Percentiles rank a stretch among this genome's conserved stretches.
Conservation (phyloP, 2,797 vertebrate species). For the Ptychobarbus kaznakovi region DNA sequence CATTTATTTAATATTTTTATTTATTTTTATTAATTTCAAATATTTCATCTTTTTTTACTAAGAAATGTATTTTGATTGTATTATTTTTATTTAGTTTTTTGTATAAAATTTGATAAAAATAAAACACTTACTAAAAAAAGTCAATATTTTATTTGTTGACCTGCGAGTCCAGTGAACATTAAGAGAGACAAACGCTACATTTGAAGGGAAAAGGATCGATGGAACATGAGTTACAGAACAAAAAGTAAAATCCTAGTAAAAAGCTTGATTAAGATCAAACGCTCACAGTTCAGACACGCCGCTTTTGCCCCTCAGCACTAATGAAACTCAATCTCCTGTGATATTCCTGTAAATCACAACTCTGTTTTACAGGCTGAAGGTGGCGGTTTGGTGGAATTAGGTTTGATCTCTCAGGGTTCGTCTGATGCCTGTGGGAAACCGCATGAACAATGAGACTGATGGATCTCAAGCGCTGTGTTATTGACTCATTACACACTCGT, state of each 20-base stretch:
- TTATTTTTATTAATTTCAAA: too few species aligned
- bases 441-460: neutral
- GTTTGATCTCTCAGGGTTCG: neutral
- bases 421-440: neutral
- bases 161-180: neutral
- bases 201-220: neutral
- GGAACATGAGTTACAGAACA: neutral
- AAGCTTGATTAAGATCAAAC: neutral
- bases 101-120: too few species aligned
- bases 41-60: too few species aligned
- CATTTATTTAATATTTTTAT: too few species aligned
- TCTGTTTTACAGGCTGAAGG: neutral
- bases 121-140: too few species aligned
- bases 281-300: neutral
- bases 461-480: neutral
- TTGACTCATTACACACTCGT: neutral
- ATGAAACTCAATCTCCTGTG: slow-evolving; percentile 3
- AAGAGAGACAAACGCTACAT: neutral
- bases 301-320: neutral
- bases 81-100: neutral
- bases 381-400: neutral
- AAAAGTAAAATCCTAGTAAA: neutral
- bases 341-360: neutral
- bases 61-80: too few species aligned
- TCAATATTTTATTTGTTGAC: neutral